Conservation (phyloP, 2,113 vertebrate genomes). For the Agelaius tricolor region DNA sequence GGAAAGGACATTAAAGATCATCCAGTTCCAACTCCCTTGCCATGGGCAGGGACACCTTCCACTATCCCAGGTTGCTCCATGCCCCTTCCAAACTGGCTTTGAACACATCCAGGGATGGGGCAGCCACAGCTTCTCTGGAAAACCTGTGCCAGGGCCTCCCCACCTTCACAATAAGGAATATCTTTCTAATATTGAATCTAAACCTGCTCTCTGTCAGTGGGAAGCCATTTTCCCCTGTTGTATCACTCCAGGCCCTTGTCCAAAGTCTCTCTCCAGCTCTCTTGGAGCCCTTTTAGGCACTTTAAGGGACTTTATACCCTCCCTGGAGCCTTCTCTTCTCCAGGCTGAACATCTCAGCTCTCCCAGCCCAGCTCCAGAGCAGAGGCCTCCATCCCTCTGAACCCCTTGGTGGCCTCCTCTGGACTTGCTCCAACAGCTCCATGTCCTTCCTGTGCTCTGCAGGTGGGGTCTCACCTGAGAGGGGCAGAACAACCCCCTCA, state of each 20-base stretch:
- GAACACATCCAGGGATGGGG: neutral
- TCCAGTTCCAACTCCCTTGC: accelerated
- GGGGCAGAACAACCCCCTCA: neutral
- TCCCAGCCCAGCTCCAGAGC: neutral
- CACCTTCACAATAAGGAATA: neutral
- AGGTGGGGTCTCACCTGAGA: neutral
- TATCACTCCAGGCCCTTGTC: neutral
- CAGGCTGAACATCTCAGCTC: neutral
- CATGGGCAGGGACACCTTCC: neutral
- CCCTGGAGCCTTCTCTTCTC: neutral
- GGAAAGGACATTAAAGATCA: neutral
- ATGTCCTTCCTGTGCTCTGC: neutral
- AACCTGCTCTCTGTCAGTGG: neutral
- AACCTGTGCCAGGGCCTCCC: neutral
- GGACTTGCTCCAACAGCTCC: neutral
- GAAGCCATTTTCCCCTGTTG: accelerated
- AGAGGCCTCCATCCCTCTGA: neutral
- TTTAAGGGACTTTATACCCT: neutral
- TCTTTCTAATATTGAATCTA: neutral
- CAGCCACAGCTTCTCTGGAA: neutral
- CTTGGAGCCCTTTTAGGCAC: neutral
- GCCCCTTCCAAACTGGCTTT: accelerated
- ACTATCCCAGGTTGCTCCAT: neutral
- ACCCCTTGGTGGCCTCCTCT: neutral
- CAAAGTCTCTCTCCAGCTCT: neutral